Evolutionary conservation across 2,888 invertebrate species (phyloP), one percentile per base, ranked within the genome.

Genomic region (Ptycholaimellus sp.): DNA sequence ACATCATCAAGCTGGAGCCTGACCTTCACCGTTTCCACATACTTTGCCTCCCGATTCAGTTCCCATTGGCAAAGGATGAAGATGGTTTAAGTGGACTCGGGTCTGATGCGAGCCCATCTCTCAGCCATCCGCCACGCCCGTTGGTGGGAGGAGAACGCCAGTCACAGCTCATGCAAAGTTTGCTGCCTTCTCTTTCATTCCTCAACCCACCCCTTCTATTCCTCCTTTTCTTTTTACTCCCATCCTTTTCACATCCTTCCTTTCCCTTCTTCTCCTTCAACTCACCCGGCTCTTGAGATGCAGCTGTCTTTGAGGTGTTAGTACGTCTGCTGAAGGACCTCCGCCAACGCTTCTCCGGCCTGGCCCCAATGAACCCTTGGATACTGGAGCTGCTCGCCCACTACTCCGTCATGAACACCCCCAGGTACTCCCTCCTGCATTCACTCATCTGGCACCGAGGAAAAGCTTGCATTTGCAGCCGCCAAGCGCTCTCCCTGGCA

Each of bases 141-240:
- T 21, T 96, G 93, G 93, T 90, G 90, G 59, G 90, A 90, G 57
- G 90, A 90, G 59, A 85, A 87, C 55, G 85, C 83, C 0, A 83
- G 81, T 57, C 87, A 90, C 60, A 85, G 87, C 4, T 36, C 44
- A 4, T 33, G 48, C 28, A 46, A 44, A 38, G 40, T 41, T 9
- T 14, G 14, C 11, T 17, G 16, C 14, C 21, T 21, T 21, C 4
- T n/a, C 14, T 5, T 30, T 14, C n/a, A n/a, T n/a, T n/a, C n/a
- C n/a, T n/a, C n/a, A n/a, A n/a, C n/a, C n/a, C n/a, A n/a, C n/a
- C n/a, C n/a, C n/a, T n/a, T n/a, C n/a, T n/a, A n/a, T n/a, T n/a
- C n/a, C n/a, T n/a, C n/a, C n/a, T n/a, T n/a, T n/a, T n/a, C n/a
- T n/a, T n/a, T n/a, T n/a, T n/a, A n/a, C n/a, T n/a, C n/a, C n/a